These are phyloP conservation scores for Cydia fagiglandana DNA, from an alignment of 1,140 invertebrate genomes.

Conservation along the genomic window DNA sequence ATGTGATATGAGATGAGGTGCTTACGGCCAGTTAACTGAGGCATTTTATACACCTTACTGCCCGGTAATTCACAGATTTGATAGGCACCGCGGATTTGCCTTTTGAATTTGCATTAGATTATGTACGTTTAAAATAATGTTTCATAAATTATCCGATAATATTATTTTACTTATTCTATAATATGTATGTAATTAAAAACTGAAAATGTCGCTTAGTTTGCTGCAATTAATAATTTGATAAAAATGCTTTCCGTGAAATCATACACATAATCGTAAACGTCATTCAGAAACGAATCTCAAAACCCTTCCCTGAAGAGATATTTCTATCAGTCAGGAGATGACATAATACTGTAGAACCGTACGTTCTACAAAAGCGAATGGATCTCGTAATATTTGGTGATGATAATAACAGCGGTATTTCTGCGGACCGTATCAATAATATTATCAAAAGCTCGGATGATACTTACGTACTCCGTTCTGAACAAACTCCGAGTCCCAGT, in stretches of 20 bases:
- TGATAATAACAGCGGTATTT: conserved; percentile 14
- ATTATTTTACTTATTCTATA: too few relatives aligned
- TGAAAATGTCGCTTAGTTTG: background rate
- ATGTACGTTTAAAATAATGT: too few relatives aligned
- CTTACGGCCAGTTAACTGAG: background rate
- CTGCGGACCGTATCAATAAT: conserved; percentile 15
- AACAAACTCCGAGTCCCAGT: too few relatives aligned
- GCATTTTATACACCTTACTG: background rate
- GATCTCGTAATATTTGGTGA: conserved; percentile 3
- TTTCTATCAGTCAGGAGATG: background rate
- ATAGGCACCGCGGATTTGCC: background rate
- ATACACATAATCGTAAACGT: too few relatives aligned
- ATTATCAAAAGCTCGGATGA: conserved; percentile 7
- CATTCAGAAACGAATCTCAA: too few relatives aligned
- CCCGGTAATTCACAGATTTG: background rate
- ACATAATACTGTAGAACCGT: background rate
- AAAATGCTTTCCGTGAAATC: too few relatives aligned
- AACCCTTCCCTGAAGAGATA: background rate
- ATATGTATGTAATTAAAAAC: background rate
- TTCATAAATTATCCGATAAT: too few relatives aligned
- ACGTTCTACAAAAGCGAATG: conserved; percentile 3
- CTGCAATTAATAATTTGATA: too few relatives aligned
- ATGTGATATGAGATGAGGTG: background rate
- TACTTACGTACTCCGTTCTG: background rate
- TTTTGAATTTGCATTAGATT: background rate